phyloP scores from a whole-genome alignment of 2,113 vertebrate genomes.

The Heterocephalus glaber region DNA sequence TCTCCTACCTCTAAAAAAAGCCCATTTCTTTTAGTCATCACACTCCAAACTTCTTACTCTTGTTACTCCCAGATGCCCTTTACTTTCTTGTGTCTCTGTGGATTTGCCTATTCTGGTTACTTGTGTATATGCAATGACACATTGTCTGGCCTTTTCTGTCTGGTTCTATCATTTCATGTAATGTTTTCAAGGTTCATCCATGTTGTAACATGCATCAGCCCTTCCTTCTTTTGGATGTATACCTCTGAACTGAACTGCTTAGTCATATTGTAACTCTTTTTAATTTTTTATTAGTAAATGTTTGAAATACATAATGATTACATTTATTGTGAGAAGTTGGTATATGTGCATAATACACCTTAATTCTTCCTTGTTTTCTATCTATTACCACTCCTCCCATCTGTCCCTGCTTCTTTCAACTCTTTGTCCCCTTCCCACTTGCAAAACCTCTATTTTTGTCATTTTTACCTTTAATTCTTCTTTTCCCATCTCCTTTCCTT shows the following conservation, averaged over 20 bases:
- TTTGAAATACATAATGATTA: neutral
- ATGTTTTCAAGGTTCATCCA: neutral
- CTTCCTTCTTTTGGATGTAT: neutral
- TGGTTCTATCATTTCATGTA: neutral
- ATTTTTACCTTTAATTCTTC: neutral
- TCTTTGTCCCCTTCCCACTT: neutral
- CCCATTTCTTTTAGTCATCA: neutral
- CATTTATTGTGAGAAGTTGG: neutral
- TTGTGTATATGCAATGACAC: neutral
- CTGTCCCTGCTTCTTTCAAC: neutral
- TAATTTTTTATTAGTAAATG: neutral
- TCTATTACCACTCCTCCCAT: neutral
- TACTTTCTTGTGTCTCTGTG: neutral
- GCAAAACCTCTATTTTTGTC: neutral
- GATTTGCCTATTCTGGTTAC: neutral
- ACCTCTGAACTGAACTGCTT: neutral
- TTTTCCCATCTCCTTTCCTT: neutral
- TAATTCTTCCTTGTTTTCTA: neutral
- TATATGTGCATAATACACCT: neutral
- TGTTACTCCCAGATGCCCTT: neutral
- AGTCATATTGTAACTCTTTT: neutral
- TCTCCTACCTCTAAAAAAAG: rapidly evolving
- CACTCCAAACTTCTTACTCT: neutral
- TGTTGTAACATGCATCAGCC: neutral
- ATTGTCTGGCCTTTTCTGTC: neutral